A percentile compares a stretch with the other conserved stretches of the same genome.
phyloP scores from a whole-genome alignment of 2,113 vertebrate genomes.

The Capreolus pygargus region DNA sequence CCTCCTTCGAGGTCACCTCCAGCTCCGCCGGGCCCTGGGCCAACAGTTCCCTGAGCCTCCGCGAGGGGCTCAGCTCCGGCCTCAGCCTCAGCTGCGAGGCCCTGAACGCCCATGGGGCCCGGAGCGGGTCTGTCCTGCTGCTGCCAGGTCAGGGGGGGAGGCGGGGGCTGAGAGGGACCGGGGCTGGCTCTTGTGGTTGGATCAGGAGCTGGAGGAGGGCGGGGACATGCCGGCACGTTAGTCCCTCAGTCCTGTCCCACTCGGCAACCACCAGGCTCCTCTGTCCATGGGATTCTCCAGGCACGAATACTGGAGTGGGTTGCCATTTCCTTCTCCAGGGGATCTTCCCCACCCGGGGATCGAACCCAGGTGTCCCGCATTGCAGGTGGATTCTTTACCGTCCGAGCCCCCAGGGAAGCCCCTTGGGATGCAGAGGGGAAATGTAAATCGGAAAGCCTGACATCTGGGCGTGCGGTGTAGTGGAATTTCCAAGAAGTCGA shows the following conservation, averaged over 20 bases:
- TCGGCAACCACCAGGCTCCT: neutral
- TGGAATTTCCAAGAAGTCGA: neutral
- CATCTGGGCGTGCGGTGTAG: neutral
- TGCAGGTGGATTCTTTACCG: neutral
- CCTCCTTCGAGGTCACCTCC: neutral
- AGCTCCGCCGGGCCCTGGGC: neutral
- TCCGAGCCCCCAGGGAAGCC: neutral
- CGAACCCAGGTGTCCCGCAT: neutral
- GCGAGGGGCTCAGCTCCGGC: rapidly evolving
- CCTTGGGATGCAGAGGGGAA: neutral
- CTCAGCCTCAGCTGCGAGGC: conserved; percentile 44
- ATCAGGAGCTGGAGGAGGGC: neutral
- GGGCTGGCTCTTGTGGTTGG: neutral
- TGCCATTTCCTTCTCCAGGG: neutral
- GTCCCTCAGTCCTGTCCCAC: neutral
- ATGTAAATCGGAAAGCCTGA: neutral
- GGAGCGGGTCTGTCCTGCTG: neutral
- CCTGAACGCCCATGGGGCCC: neutral
- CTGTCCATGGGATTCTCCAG: neutral
- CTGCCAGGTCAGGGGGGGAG: neutral
- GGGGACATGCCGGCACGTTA: neutral
- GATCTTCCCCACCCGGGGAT: neutral
- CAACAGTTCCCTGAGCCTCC: conserved; percentile 50
- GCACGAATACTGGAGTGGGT: neutral
- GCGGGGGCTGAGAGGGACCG: no score